phyloP scores from a whole-genome alignment of 2,888 invertebrate genomes.

The Polydesmus complanatus region DNA sequence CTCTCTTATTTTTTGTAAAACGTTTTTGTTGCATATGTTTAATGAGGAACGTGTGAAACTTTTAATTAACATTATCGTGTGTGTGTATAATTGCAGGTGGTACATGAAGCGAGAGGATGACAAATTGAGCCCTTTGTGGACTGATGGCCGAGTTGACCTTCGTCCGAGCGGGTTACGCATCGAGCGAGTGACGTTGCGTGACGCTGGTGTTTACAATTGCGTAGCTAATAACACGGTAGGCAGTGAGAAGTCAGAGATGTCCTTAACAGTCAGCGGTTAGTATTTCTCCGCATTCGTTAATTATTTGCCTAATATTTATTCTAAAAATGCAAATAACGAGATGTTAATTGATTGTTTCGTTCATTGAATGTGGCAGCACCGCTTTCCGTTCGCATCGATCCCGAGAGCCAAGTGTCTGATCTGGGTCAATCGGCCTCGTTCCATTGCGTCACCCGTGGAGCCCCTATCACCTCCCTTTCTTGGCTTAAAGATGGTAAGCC shows the following conservation, averaged over 20 bases:
- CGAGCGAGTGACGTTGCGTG: constrained; percentile 74
- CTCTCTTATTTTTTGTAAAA: no score
- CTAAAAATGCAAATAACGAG: no score
- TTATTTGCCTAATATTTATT: no score
- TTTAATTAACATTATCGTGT: no score
- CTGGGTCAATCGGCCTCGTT: constrained; percentile 15
- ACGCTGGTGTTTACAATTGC: constrained; percentile 87
- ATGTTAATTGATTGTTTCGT: no score
- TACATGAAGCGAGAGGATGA: constrained; percentile 8
- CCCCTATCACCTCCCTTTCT: constrained; percentile 12
- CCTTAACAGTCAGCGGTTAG: constrained; percentile 65
- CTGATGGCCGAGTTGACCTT: not conserved
- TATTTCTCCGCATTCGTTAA: not conserved
- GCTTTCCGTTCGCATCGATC: constrained; percentile 14
- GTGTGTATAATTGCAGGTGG: constrained; percentile 7
- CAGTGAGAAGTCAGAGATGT: constrained; percentile 78
- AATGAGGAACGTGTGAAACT: no score
- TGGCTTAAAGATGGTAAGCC: constrained; percentile 17
- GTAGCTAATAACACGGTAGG: constrained; percentile 91
- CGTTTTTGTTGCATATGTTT: no score
- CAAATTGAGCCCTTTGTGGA: not conserved
- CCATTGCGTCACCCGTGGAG: constrained; percentile 14
- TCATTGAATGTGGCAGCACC: constrained; percentile 16
- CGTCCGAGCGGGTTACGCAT: constrained; percentile 37
- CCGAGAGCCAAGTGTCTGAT: constrained; percentile 10